Evolutionary conservation across 2,888 invertebrate species (phyloP).

Genomic region (Ichneumoninae sp.): DNA sequence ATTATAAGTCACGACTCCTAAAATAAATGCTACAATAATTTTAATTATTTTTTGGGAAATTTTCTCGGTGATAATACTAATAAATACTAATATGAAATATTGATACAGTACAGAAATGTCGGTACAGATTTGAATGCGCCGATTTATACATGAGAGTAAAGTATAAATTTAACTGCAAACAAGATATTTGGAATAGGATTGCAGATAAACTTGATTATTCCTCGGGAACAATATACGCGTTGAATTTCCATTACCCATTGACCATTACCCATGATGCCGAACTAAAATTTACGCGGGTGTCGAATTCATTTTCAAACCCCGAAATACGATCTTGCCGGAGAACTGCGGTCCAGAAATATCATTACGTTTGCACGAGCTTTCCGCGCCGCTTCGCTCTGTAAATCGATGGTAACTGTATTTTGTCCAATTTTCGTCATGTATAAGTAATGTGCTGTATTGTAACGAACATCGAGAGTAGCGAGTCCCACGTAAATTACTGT

Average conservation of each 20-base stretch:
- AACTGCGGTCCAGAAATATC: neutral
- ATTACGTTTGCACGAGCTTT: slow-evolving; percentile 15
- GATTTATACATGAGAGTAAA: neutral
- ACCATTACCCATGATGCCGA: slow-evolving; percentile 4
- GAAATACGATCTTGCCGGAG: slow-evolving; percentile 15
- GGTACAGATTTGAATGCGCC: neutral
- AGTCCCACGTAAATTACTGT: neutral
- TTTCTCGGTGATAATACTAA: neutral
- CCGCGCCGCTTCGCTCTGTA: neutral
- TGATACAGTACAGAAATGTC: neutral
- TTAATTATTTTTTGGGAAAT: neutral
- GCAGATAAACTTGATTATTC: slow-evolving; percentile 34
- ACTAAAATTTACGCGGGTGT: slow-evolving; percentile 17
- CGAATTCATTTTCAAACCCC: slow-evolving; percentile 25
- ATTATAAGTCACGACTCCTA: too few species aligned
- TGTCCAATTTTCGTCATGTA: neutral
- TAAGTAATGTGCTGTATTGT: neutral
- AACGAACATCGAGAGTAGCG: slow-evolving; percentile 1
- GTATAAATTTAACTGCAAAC: neutral
- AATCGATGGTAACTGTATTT: neutral
- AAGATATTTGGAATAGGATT: slow-evolving; percentile 10
- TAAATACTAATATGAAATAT: neutral
- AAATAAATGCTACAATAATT: neutral
- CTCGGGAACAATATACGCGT: neutral
- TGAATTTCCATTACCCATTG: slow-evolving; percentile 27